Evolutionary conservation across 2,113 vertebrate species (phyloP).

Genomic region (Prochilodus magdalenae): DNA sequence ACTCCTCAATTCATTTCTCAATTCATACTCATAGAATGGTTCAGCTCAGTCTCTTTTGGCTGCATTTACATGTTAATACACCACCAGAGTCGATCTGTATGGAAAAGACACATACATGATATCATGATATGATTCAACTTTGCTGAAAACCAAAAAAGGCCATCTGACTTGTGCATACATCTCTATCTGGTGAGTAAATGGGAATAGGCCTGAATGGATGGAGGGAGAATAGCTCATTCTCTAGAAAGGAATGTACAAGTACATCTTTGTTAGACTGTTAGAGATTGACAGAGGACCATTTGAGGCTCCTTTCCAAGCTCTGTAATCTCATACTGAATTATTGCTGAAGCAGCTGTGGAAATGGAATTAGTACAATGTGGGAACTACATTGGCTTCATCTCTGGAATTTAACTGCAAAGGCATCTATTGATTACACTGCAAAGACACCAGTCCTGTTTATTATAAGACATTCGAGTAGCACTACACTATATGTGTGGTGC

Average conservation of each 20-base stretch:
- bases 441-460: not conserved
- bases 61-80: conserved; percentile 32
- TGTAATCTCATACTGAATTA: not conserved
- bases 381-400: not conserved
- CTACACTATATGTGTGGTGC: not conserved
- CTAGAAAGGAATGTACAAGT: conserved; percentile 9
- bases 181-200: not conserved
- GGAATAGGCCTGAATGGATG: not conserved
- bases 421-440: too few species aligned
- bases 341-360: not conserved
- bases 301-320: not conserved
- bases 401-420: not conserved
- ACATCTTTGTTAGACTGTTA: not conserved
- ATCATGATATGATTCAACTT: conserved; percentile 18
- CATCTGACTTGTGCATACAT: not conserved
- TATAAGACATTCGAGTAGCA: not conserved
- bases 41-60: conserved; percentile 22
- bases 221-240: not conserved
- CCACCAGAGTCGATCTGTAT: not conserved
- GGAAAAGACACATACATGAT: conserved; percentile 23
- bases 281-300: conserved; percentile 10
- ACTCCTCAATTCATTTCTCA: conserved; percentile 9
- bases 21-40: not conserved
- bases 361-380: not conserved
- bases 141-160: not conserved